phyloP scores from a whole-genome alignment of 2,113 vertebrate species.

The Stegostoma tigrinum region DNA sequence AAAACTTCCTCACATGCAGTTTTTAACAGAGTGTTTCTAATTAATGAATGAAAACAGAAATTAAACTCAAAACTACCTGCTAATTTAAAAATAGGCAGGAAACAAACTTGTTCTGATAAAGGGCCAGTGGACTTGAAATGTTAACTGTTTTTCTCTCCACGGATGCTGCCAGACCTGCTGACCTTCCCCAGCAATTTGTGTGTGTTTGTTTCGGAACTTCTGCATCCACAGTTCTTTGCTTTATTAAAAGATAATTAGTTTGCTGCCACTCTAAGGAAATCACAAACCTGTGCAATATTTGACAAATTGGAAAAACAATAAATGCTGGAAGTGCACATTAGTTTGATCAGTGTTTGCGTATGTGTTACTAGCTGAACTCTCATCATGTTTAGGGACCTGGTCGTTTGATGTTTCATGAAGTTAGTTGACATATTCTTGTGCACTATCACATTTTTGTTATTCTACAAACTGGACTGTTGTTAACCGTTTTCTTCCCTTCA shows the following conservation, averaged over 20 bases:
- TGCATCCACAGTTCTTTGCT: too few relatives aligned
- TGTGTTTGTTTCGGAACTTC: too few relatives aligned
- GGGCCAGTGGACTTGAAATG: too few relatives aligned
- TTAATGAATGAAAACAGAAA: background rate
- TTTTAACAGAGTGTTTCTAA: background rate
- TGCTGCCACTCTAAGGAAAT: background rate
- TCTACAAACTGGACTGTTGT: background rate
- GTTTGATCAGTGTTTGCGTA: background rate
- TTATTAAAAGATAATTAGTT: too few relatives aligned
- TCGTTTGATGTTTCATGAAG: background rate
- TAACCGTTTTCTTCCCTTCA: background rate
- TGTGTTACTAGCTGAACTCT: too few relatives aligned
- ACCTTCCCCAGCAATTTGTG: too few relatives aligned
- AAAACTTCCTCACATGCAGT: background rate
- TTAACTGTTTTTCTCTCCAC: too few relatives aligned
- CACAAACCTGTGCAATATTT: background rate
- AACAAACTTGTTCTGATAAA: too few relatives aligned
- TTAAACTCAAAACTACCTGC: background rate
- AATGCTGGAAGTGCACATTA: background rate
- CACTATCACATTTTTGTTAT: background rate
- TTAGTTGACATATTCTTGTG: background rate
- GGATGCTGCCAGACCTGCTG: too few relatives aligned
- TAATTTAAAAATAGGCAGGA: background rate
- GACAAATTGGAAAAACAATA: background rate
- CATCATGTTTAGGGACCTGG: background rate